Percentiles rank a stretch among this genome's conserved stretches.
Conservation (phyloP, 2,797 vertebrate genomes). For the Eulemur rubriventer region DNA sequence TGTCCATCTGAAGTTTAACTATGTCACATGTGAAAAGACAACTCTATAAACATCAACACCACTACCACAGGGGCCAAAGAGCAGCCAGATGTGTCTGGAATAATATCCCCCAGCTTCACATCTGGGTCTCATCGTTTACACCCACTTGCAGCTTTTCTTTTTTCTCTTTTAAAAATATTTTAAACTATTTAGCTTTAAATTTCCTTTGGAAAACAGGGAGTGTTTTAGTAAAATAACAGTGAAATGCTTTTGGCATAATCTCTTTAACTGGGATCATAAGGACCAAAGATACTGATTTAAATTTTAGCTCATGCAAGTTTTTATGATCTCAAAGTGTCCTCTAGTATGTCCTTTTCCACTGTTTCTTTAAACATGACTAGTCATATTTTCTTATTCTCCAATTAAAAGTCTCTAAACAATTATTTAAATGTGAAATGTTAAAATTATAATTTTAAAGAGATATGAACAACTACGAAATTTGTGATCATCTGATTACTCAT, state of each 20-base stretch:
- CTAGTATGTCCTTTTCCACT: not conserved
- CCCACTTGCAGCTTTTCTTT: slow-evolving; percentile 56
- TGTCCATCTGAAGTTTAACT: slow-evolving; percentile 72
- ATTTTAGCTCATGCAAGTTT: not conserved
- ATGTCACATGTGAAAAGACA: slow-evolving; percentile 55
- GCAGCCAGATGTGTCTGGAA: slow-evolving; percentile 56
- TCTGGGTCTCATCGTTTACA: slow-evolving; percentile 70
- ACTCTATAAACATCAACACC: slow-evolving; percentile 62
- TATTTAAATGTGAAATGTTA: slow-evolving; percentile 24
- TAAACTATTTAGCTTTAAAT: slow-evolving; percentile 58
- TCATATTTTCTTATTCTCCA: slow-evolving; percentile 37
- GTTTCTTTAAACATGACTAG: slow-evolving; percentile 10
- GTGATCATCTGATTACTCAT: not conserved
- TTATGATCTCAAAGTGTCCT: not conserved
- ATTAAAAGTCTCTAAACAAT: not conserved
- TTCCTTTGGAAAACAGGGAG: slow-evolving; percentile 37
- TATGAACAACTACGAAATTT: slow-evolving; percentile 30
- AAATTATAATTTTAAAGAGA: slow-evolving; percentile 41
- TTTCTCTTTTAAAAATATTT: slow-evolving; percentile 53
- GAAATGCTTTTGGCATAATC: slow-evolving; percentile 39
- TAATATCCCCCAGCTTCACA: slow-evolving; percentile 48
- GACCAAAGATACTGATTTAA: slow-evolving; percentile 29
- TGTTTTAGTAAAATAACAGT: slow-evolving; percentile 13
- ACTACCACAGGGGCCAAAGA: slow-evolving; percentile 24
- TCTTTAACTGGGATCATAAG: slow-evolving; percentile 41